A percentile compares a stretch with the other conserved stretches of the same genome.
phyloP scores from a whole-genome alignment of 2,797 vertebrate genomes.

The Xenopus petersii region DNA sequence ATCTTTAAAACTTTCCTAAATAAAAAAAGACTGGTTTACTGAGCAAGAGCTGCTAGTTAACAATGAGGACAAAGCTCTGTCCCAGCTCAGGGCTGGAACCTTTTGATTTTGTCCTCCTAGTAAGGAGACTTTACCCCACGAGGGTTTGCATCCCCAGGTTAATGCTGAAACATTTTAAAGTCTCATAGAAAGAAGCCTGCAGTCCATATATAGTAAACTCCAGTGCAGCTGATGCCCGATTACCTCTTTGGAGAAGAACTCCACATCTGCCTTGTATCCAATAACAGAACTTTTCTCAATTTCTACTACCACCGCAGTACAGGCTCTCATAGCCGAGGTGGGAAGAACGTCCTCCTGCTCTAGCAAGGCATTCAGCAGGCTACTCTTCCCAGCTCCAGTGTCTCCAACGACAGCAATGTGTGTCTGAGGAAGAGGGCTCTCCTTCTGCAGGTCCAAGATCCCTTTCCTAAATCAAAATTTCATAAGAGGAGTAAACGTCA shows the following conservation, averaged over 20 bases:
- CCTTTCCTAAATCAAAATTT: neutral
- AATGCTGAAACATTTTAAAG: no score
- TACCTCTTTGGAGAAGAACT: slow-evolving; percentile 43
- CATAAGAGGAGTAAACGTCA: no score
- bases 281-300: slow-evolving; percentile 3
- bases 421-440: slow-evolving; percentile 27
- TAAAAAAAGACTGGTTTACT: no score
- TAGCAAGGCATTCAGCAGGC: slow-evolving; percentile 43
- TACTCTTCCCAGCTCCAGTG: slow-evolving; percentile 46
- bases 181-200: no score
- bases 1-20: no score
- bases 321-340: slow-evolving; percentile 47
- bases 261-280: slow-evolving; percentile 29
- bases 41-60: no score
- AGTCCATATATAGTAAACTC: no score
- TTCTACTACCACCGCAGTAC: slow-evolving; percentile 42
- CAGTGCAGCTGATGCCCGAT: neutral
- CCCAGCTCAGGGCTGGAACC: no score
- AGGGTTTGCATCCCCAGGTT: no score
- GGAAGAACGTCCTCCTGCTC: slow-evolving; percentile 43
- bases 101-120: no score
- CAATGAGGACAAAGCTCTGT: no score
- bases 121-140: no score
- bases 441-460: neutral
- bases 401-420: slow-evolving; percentile 45